A percentile compares a stretch with the other conserved stretches of the same genome.
These are phyloP conservation scores for Phymanthus crucifer DNA, from an alignment of 92 coral and sea anemone genomes.

Conservation along the genomic window DNA sequence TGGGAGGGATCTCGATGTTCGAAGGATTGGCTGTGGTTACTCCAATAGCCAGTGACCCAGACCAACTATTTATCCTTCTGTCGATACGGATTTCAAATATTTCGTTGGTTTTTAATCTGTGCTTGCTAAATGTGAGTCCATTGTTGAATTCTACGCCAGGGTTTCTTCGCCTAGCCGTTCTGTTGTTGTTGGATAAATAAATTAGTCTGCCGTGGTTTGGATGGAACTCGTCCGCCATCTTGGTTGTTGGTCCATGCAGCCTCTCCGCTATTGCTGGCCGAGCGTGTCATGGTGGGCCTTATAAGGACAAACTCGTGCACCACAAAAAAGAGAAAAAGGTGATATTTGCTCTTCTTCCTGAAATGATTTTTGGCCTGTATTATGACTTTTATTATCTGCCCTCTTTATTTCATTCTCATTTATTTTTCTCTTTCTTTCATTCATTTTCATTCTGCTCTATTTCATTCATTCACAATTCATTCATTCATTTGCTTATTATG, in stretches of 20 bases:
- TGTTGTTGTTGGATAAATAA: slow-evolving; percentile 69
- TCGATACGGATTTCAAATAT: slow-evolving; percentile 85
- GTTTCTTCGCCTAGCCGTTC: slow-evolving; percentile 81
- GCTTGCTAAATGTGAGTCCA: slow-evolving; percentile 86
- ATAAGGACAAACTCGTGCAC: not conserved
- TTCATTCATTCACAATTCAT: too few species aligned
- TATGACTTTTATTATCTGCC: too few species aligned
- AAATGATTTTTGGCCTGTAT: too few species aligned
- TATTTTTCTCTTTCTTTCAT: too few species aligned
- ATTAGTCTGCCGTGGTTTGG: slow-evolving; percentile 81
- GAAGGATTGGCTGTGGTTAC: slow-evolving; percentile 81
- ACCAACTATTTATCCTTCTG: slow-evolving; percentile 83
- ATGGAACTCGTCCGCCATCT: slow-evolving; percentile 88
- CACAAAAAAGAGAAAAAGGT: too few species aligned
- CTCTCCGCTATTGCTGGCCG: slow-evolving; percentile 52
- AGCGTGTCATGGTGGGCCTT: slow-evolving; percentile 12
- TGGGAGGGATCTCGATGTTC: slow-evolving; percentile 78
- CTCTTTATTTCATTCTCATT: too few species aligned
- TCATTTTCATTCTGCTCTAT: not conserved
- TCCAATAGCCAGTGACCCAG: slow-evolving; percentile 91
- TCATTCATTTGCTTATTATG: too few species aligned
- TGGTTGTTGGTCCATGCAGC: slow-evolving; percentile 29
- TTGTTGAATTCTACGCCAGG: slow-evolving; percentile 93
- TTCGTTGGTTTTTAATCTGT: slow-evolving; percentile 55
- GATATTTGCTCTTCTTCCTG: too few species aligned